Base-by-base conservation (phyloP, 2,113 vertebrate species). In the Saimiri boliviensis region DNA sequence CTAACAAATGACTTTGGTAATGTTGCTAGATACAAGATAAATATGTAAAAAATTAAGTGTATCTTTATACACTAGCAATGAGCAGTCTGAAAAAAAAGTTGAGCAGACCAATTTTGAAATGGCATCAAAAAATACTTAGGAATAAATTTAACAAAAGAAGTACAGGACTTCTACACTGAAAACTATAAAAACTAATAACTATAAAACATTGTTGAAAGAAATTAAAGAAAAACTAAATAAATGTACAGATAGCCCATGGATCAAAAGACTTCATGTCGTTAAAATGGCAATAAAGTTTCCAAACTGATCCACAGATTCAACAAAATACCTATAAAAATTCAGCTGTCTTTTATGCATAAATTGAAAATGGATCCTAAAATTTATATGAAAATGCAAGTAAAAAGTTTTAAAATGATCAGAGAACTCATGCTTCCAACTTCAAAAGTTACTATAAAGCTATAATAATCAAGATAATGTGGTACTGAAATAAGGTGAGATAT, bases 371-470 rank as follows among this genome's bases (percentile, higher is more conserved):
- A 60, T 86, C 20, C 42, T 86, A 86, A 86, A 92, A 49, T 82
- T 89, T 4, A 58, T 23, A 86, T 32, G 10, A 32, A 91, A 88
- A 94, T 45, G 1, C 13, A 60, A 81, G 14, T 9, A 66, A 66
- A 5, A 66, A 66, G 84, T 79, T 88, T 73, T 17, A 60, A 66
- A 66, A 45, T 56, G 11, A 70, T 56, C 37, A 80, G 23, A 89
- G 7, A 25, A 68, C 32, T 82, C 40, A 77, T 16, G 27, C 21
- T 82, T 47, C 5, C 9, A 86, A 14, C 77, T 95, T 54, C 32
- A 92, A 92, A 93, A 82, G 8, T 95, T 91, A 58, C 19, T 88
- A 35, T 37, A 86, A 88, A 93, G 20, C 10, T 93, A 5, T 88
- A n/a, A 17, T 76, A 84, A 92, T 89, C 52, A 93, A 52, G 27